phyloP scores from a whole-genome alignment of 2,113 vertebrate genomes.

The Grammomys dolichurus region DNA sequence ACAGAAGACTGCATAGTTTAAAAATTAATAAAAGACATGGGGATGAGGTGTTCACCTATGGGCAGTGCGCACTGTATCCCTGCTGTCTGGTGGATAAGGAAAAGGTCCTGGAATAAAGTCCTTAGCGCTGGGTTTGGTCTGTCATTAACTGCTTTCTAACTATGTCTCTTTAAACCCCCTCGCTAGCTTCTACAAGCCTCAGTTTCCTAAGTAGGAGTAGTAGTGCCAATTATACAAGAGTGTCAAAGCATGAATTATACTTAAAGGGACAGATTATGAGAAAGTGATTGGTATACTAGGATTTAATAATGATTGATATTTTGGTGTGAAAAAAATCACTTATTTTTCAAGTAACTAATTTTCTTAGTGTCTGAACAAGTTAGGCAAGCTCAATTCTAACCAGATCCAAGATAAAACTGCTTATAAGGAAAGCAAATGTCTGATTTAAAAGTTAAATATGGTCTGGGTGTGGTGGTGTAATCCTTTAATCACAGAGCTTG shows the following conservation, averaged over 20 bases:
- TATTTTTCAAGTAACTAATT: not conserved
- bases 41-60: not conserved
- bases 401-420: not conserved
- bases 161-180: not conserved
- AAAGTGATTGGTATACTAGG: not conserved
- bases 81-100: not conserved
- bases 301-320: conserved; percentile 20
- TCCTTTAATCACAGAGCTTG: not conserved
- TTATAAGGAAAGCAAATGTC: not conserved
- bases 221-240: not conserved
- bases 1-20: not conserved
- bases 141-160: not conserved
- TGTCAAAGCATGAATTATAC: not conserved
- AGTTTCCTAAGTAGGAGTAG: conserved; percentile 33
- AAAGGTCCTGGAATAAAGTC: not conserved
- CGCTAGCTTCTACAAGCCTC: not conserved
- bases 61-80: not conserved
- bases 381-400: not conserved
- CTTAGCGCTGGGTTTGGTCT: not conserved
- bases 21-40: not conserved
- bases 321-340: not conserved
- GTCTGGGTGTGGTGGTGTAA: not conserved
- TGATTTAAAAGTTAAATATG: not conserved
- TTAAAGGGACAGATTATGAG: not conserved
- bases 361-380: conserved; percentile 8